phyloP scores from a whole-genome alignment of 2,888 invertebrate species.

The Microchrysa polita region DNA sequence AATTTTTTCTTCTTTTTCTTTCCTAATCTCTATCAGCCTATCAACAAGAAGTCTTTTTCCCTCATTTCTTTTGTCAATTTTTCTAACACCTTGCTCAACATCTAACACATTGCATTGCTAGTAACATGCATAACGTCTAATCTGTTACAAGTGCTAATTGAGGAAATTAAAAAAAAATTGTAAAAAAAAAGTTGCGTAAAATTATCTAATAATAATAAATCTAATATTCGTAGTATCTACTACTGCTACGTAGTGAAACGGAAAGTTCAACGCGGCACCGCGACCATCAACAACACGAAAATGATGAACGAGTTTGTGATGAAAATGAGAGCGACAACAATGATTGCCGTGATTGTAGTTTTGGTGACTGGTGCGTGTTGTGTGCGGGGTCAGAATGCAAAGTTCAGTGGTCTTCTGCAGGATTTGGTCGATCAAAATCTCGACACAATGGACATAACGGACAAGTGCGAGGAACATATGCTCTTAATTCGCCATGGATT shows the following conservation, averaged over 20 bases:
- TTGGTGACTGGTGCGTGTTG: background rate
- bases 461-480: conserved; percentile 41
- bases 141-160: conserved; percentile 8
- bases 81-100: background rate
- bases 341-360: too few relatives aligned
- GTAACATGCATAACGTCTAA: conserved; percentile 37
- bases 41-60: too few relatives aligned
- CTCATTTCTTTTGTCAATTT: background rate
- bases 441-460: conserved; percentile 33
- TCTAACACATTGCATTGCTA: background rate
- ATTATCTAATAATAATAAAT: too few relatives aligned
- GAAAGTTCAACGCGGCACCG: conserved; percentile 25
- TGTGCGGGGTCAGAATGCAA: conserved; percentile 16
- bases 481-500: conserved; percentile 44
- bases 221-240: background rate
- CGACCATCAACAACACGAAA: background rate
- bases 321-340: conserved; percentile 21
- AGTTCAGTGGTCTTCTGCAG: conserved; percentile 47
- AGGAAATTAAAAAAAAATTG: conserved; percentile 21
- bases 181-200: background rate
- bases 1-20: too few relatives aligned
- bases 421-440: conserved; percentile 45
- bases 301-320: background rate
- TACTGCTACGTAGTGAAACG: conserved; percentile 27
- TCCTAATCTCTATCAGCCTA: too few relatives aligned